Base-by-base conservation (phyloP, 1,140 invertebrate species). In the Eriocheir sinensis region DNA sequence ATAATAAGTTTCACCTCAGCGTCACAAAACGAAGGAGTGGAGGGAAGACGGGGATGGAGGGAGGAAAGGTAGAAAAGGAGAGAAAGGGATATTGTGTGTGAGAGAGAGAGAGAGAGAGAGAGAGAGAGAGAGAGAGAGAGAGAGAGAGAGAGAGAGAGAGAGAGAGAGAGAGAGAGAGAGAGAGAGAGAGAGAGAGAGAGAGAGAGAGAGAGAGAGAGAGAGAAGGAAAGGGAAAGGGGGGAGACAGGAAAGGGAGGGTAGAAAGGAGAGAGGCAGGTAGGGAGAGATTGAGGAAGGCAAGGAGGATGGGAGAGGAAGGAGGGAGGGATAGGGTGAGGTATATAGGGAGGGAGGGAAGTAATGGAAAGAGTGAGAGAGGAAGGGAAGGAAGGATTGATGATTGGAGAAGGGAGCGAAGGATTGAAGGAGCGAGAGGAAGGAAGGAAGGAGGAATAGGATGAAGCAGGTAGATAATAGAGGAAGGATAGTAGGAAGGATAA, bases 151-250 rank as follows among this genome's bases (percentile, higher is more conserved):
- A 30, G 80, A 30, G 2, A 30, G 81, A 9, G 17, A 17, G 38
- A 34, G 40, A 38, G 32, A 32, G 83, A 86, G 83, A 86, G 83
- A 86, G 83, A 86, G 83, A 86, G 83, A 86, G 83, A 86, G 83
- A 86, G 83, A 86, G 83, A 86, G 83, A 86, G 83, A 86, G 83
- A 34, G 83, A 34, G 27, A 86, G 83, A 86, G 83, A 86, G 83
- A 86, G 83, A 85, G 79, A 81, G 79, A 81, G 79, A 81, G 1
- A 81, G 79, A 81, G 79, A 81, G 79, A 81, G 79, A 81, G 4
- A 6, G 2, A 15, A 34, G 3, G 2, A 27, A 17, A 81, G 17
- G 34, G 79, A 80, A 2, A 80, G 12, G 34, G 79, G 34, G 2
- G 34, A 12, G 2, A 80, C 3, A 80, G n/a, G 4, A 80, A 2